Evolutionary conservation across 2,888 invertebrate species (phyloP), one percentile per base, ranked within the genome.

Genomic region (Hydroisotoma schaefferi): DNA sequence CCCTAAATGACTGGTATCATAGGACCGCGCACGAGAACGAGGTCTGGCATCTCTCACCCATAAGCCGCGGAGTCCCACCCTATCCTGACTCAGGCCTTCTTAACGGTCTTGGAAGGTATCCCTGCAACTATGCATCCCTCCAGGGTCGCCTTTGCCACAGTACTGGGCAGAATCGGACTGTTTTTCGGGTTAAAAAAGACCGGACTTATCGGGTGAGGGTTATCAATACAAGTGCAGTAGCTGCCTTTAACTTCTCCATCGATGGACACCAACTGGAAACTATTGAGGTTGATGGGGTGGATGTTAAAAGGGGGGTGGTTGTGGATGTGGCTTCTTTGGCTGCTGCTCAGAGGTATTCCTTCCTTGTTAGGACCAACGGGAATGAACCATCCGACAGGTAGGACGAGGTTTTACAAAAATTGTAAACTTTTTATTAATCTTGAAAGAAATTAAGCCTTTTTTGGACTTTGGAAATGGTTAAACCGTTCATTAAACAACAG

Each of bases 1-100:
- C 56, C 1, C 43, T 70, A 3, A 67, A 51, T 25, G 70, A 70
- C 49, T 70, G 67, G 67, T 65, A 63, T 54, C 69, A 67, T 26
- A 56, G 47, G 3, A 33, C 69, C 4, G 65, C 63, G 0, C 25
- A 61, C 12, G 65, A 65, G 15, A 65, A 63, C 26, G 62, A 61
- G 15, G 38, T 20, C 5, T 46, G 46, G 46, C 23, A 23, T 20
- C 12, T 46, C 3, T 23, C 23, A 5, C 46, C 46, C 12, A 23
- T 18, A 1, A 52, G 51, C 25, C 8, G 22, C 2, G 67, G 70
- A 0, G 59, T 57, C 20, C 56, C 57, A 4, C 70, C 70, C 6
- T 63, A 61, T 37, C 68, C 68, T 0, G 63, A 70, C 26, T 60
- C 65, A 0, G 56, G 53, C 2, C 10, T 70, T 18, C 48, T 70